Evolutionary conservation across 2,113 vertebrate genomes (phyloP), one percentile per base, ranked within the genome.

Genomic region (Chascanopsetta lugubris): DNA sequence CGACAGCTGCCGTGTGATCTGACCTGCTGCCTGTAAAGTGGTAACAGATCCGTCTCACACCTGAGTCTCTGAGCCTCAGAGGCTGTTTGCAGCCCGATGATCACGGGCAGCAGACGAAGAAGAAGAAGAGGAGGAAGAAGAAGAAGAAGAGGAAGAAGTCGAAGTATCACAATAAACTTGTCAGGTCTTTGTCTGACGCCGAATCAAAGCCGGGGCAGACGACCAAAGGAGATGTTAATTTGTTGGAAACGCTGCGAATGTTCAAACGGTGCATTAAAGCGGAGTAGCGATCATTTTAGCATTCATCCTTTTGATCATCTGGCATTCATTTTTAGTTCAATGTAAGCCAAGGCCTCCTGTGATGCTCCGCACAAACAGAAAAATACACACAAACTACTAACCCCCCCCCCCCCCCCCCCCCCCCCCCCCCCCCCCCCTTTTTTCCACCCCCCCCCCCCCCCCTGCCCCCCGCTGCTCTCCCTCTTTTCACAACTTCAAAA

Each of bases 311-410:
- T 89, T 89, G 86, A 89, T 89, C 84, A 84, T 84, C 64, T 46
- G 30, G 61, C 61, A 62, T 77, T 75, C 46, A 54, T 72, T 70
- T 84, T 71, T 66, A 67, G 60, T 78, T 75, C 46, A 59, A 84
- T 87, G 69, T 85, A 85, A 80, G 88, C 75, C 88, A 88, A 89
- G 86, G 88, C 68, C 84, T 82, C 43, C 69, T 77, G 72, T 48
- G 67, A 85, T 65, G 71, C 55, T 49, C 57, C 59, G 32, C 49
- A 58, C 64, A 61, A 62, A 72, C 61, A 72, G 49, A 38, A 73
- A 78, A 70, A 75, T 22, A 72, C 11, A 64, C 17, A 76, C 38
- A 72, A 65, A 70, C 30, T 22, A 57, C 50, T 24, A 30, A 32
- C 45, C 22, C 29, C 29, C 40, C n/a, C 38, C n/a, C n/a, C 62